These are phyloP conservation scores for Craniophora ligustri DNA, from an alignment of 2,888 invertebrate species.

Conservation along the genomic window DNA sequence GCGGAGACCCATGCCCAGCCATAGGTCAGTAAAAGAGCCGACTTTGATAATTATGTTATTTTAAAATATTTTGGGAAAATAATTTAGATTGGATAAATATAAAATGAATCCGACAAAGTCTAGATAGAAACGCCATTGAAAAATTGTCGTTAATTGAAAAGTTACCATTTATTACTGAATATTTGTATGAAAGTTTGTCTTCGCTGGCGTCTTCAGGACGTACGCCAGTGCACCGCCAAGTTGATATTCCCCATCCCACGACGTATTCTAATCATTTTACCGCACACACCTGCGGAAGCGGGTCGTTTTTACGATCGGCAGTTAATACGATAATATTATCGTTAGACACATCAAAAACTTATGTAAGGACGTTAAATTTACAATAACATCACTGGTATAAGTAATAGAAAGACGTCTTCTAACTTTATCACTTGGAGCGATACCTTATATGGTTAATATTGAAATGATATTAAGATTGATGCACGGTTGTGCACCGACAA, in stretches of 20 bases:
- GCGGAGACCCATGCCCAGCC: no score
- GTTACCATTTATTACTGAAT: no score
- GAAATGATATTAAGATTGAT: background rate
- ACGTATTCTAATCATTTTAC: conserved; percentile 26
- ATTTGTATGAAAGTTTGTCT: no score
- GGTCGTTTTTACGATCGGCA: conserved; percentile 25
- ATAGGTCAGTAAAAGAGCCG: no score
- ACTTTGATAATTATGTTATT: no score
- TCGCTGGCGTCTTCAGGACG: no score
- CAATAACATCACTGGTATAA: background rate
- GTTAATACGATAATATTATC: conserved; percentile 40
- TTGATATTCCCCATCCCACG: background rate
- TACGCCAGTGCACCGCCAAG: background rate
- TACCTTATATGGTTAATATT: background rate
- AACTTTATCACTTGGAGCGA: conserved; percentile 8
- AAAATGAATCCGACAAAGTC: no score
- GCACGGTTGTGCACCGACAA: background rate
- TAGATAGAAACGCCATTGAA: no score
- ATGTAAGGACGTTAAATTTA: conserved; percentile 20
- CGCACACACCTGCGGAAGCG: conserved; percentile 37
- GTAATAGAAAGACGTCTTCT: background rate
- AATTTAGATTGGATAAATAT: no score
- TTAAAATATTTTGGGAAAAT: no score
- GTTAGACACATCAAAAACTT: conserved; percentile 46
- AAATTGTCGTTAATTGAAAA: no score